Percentiles rank a stretch among this genome's conserved stretches.
Conservation (phyloP, 92 coral and sea anemone species). For the Plumapathes pennacea region DNA sequence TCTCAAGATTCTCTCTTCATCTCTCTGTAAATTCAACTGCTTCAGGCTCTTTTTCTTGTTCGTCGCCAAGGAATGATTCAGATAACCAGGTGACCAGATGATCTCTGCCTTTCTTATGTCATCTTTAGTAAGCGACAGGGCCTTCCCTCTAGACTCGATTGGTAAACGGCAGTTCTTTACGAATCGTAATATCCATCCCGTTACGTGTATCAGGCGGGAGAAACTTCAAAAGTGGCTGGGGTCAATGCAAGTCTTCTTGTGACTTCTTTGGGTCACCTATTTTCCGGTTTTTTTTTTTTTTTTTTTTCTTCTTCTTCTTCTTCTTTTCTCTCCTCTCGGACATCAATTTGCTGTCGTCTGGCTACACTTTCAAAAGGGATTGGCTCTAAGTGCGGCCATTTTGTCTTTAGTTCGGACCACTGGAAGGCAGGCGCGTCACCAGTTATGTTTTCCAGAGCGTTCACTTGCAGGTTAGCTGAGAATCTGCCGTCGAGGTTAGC, state of each 20-base stretch:
- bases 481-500: conserved; percentile 13
- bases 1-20: conserved; percentile 18
- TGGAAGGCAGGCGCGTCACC: conserved; percentile 43
- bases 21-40: conserved; percentile 18
- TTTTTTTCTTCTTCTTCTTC: too few relatives aligned
- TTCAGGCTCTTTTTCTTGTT: conserved; percentile 15
- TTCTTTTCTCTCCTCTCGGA: too few relatives aligned
- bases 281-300: too few relatives aligned
- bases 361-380: conserved; percentile 41
- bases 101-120: conserved; percentile 17
- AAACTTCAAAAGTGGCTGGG: conserved; percentile 33
- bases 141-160: background rate
- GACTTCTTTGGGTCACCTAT: too few relatives aligned
- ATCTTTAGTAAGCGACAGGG: background rate
- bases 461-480: conserved; percentile 12
- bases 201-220: conserved; percentile 18
- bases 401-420: conserved; percentile 38
- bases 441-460: conserved; percentile 53
- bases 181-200: conserved; percentile 43
- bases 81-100: conserved; percentile 8
- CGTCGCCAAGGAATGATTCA: too few relatives aligned
- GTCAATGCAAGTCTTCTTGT: too few relatives aligned
- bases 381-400: conserved; percentile 51
- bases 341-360: conserved; percentile 37
- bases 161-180: conserved; percentile 15